Base-by-base conservation (phyloP, 2,888 invertebrate species). In the Tiliacea citrago region DNA sequence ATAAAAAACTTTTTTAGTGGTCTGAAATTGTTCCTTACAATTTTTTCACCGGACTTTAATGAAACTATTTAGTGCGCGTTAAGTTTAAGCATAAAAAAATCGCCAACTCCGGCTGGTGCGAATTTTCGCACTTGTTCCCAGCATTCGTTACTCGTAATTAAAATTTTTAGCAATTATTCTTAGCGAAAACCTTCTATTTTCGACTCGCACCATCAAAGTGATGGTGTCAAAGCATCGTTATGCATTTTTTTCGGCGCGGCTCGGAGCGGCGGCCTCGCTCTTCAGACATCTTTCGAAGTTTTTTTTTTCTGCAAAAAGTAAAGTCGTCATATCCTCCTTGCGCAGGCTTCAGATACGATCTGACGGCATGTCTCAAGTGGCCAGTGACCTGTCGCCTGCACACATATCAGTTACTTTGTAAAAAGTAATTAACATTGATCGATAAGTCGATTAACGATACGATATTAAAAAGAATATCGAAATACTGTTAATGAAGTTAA, bases 221-320 rank as follows among this genome's bases (percentile, higher is more conserved):
- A 85, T 90, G 89, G 88, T 88, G 88, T 88, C 90, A 89, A 89
- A 88, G 86, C 89, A 87, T 90, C 90, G 89, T 92, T 92, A 91
- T 93, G 90, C 91, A 90, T 93, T 94, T 94, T 93, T 92, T 94
- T 91, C 88, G 92, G 91, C 90, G 88, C 68, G 83, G 84, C 91
- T 88, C 91, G 87, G 82, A 86, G 88, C 83, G 89, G 88, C 91
- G 82, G 81, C 91, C 80, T 82, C 75, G 88, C 93, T 91, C 94
- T 95, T 94, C 93, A 95, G 94, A 94, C 94, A 90, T 93, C 93
- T 94, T 93, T 93, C 88, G 90, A 89, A 86, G 90, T 86, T 75
- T 90, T 86, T 85, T 90, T 90, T 85, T 82, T 76, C 73, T 86
- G 90, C 90, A 94, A 95, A 95, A 95, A 92, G 91, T 91, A 92